Evolutionary conservation across 2,797 vertebrate genomes (phyloP), one percentile per base, ranked within the genome.

Genomic region (Antrozous pallidus): DNA sequence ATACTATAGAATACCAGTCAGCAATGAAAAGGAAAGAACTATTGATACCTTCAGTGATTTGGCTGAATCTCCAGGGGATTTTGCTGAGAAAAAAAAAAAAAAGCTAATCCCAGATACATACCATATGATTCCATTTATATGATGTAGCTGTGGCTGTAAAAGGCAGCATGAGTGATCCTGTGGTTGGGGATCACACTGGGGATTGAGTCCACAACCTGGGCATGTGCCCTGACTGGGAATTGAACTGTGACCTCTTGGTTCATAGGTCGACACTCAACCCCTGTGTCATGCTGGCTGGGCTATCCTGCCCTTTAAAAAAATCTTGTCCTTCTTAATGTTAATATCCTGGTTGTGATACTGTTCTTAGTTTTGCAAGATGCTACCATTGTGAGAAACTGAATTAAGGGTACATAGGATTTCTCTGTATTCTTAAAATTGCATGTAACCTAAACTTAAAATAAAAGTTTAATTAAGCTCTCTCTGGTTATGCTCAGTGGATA

Each of bases 391-490:
- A 86, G 49, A 69, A 74, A 54, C 63, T 45, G 49, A 11, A 38
- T 90, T 58, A 77, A 92, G 8, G 14, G 47, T 47, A 82, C 24
- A 63, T 7, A 86, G 33, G 54, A 56, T 86, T 74, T 89, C 10
- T 86, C 38, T 54, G 73, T 49, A 49, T 83, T 90, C 40, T 91
- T 93, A 73, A 94, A 87, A 93, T 18, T 74, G 36, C 42, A 51
- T 54, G 42, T 70, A 91, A 56, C 42, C 45, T 88, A 88, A 91
- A 80, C 24, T 91, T 84, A 81, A 77, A 71, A 74, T 79, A 90
- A 84, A 94, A 70, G n/a, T 54, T 80, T 82, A 90, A 85, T 61
- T 63, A 45, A 70, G 31, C 14, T 4, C 61, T 63, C 8, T 14
- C 14, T n/a, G 61, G 14, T 63, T 63, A n/a, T n/a, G 31, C 14